Percentiles rank a stretch among this genome's conserved stretches.
Evolutionary conservation across 1,140 invertebrate genomes (phyloP).

Genomic region (Papilio polyxenes): DNA sequence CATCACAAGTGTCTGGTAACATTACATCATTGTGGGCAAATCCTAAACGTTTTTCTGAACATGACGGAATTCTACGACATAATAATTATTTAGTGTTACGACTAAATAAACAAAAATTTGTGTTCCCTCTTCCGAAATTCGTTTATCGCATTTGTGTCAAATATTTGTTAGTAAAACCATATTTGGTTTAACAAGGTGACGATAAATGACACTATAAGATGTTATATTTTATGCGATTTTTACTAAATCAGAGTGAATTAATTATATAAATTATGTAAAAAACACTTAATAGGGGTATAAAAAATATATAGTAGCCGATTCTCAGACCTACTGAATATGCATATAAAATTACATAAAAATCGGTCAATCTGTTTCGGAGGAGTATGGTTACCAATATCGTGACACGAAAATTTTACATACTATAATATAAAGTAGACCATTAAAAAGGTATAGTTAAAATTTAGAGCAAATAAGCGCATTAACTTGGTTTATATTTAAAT

Average conservation of each 20-base stretch:
- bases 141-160: conserved; percentile 10
- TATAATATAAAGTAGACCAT: too few relatives aligned
- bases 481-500: too few relatives aligned
- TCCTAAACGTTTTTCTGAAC: neutral
- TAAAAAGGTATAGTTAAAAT: too few relatives aligned
- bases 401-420: too few relatives aligned
- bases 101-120: neutral
- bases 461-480: too few relatives aligned
- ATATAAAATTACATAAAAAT: too few relatives aligned
- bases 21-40: neutral
- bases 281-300: neutral
- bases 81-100: neutral
- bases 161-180: neutral
- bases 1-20: too few relatives aligned
- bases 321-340: too few relatives aligned
- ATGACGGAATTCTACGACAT: neutral
- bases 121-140: neutral
- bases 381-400: too few relatives aligned
- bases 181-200: neutral
- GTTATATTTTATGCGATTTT: neutral
- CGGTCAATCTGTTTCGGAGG: too few relatives aligned
- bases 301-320: too few relatives aligned
- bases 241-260: neutral
- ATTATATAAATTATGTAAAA: neutral
- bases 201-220: neutral